phyloP scores from a whole-genome alignment of 2,888 invertebrate species.

The Geotrupes spiniger region DNA sequence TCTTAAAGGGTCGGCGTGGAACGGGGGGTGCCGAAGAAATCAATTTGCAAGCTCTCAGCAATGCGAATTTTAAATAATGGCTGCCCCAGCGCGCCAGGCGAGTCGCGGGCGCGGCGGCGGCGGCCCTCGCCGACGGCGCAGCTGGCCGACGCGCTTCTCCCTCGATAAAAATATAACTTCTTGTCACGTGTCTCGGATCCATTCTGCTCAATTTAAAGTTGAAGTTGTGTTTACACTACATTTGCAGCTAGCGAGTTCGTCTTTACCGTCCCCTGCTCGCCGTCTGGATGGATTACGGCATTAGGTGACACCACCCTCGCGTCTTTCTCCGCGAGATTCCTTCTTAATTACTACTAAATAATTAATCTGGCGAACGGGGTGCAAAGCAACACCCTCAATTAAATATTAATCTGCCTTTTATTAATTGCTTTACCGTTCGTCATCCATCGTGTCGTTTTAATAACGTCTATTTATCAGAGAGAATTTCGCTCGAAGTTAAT shows the following conservation, averaged over 20 bases:
- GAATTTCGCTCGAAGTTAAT: background rate
- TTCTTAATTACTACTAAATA: conserved; percentile 42
- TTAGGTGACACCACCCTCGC: conserved; percentile 19
- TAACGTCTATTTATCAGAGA: conserved; percentile 2
- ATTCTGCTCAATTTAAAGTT: conserved; percentile 50
- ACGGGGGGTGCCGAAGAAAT: conserved; percentile 42
- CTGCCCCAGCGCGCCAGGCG: conserved; percentile 36
- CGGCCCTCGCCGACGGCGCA: conserved; percentile 23
- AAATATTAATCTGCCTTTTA: conserved; percentile 28
- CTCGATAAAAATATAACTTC: conserved; percentile 48
- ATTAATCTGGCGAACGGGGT: conserved; percentile 33
- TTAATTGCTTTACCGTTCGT: conserved; percentile 14
- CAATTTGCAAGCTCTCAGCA: conserved; percentile 48
- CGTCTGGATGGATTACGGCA: conserved; percentile 37
- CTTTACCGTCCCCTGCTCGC: conserved; percentile 24
- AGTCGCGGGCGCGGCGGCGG: conserved; percentile 24
- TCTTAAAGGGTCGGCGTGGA: conserved; percentile 22
- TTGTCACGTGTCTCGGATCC: conserved; percentile 48
- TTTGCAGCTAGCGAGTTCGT: conserved; percentile 37
- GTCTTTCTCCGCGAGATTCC: conserved; percentile 28
- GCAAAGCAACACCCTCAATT: conserved; percentile 32
- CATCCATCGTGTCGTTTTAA: conserved; percentile 3
- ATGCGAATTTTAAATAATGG: conserved; percentile 49
- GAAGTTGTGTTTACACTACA: conserved; percentile 49
- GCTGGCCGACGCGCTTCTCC: conserved; percentile 33